Percentiles rank a stretch among this genome's conserved stretches.
Evolutionary conservation across 2,113 vertebrate genomes (phyloP).

Genomic region (Orcinus orca): DNA sequence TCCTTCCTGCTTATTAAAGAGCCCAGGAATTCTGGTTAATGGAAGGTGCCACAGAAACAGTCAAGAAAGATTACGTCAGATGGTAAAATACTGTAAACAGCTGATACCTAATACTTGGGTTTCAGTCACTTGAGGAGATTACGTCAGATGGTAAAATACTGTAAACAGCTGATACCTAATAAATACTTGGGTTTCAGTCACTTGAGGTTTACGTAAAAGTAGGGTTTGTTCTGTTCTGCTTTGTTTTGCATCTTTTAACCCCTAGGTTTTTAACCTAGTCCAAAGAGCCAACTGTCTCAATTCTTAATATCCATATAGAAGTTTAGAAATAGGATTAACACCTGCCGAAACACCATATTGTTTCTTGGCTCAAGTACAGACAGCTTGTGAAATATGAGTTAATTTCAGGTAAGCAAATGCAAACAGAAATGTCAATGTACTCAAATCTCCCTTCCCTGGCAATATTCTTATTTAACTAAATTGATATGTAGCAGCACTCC

Average conservation of each 20-base stretch:
- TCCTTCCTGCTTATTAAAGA: conserved; percentile 30
- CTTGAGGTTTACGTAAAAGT: conserved; percentile 22
- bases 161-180: conserved; percentile 1
- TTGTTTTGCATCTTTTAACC: neutral
- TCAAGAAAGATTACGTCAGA: neutral
- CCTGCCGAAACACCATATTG: neutral
- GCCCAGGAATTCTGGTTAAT: neutral
- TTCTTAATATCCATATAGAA: conserved; percentile 14
- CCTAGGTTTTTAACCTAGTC: neutral
- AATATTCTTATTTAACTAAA: conserved; percentile 8
- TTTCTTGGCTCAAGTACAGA: neutral
- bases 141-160: neutral
- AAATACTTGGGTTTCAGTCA: neutral
- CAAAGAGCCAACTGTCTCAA: neutral
- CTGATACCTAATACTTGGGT: neutral
- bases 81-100: conserved; percentile 44
- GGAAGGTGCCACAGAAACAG: neutral
- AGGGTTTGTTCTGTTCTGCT: neutral
- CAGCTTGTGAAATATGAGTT: neutral
- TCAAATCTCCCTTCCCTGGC: conserved; percentile 15
- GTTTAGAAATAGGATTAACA: conserved; percentile 32
- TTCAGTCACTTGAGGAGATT: no score
- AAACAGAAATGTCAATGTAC: conserved; percentile 32
- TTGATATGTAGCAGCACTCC: neutral
- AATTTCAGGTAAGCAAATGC: conserved; percentile 37